Base-by-base conservation (phyloP, 2,113 vertebrate species). In the Poeciliopsis turrubarensis region DNA sequence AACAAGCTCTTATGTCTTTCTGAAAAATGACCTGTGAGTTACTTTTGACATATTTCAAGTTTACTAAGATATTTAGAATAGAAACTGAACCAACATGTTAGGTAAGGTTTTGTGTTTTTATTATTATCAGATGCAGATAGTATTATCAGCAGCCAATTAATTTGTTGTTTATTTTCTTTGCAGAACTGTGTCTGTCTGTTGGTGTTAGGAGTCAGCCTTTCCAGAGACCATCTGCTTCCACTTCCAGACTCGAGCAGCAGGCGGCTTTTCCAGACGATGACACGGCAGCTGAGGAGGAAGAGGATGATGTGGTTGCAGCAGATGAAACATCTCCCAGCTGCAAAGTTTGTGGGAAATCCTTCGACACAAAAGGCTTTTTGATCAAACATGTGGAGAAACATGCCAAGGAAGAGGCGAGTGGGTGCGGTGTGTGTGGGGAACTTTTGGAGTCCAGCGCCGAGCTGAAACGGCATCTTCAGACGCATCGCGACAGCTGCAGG, bases 351-450 rank as follows among this genome's bases (percentile, higher is more conserved):
- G 65, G 79, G 8, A 90, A 88, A 47, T 63, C 73, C 0, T 91
- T 89, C 0, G 68, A 78, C 63, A 79, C 75, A 13, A 82, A 82
- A 65, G 84, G 88, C 15, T 85, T 89, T 22, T 19, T 92, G 68
- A 68, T 91, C 57, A 90, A 86, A 32, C 89, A 87, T 0, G 79
- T 70, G 15, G 87, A 91, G 69, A 84, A 77, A 25, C 88, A 90
- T 67, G 2, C 14, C 1, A 73, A 75, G 61, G 87, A 89, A 1
- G 22, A 12, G 0, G 60, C 65, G 15, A 61, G 67, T 51, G 1
- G 67, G 1, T 91, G 89, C 0, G 89, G 89, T n/a, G 19, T 91
- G 54, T 91, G 91, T 0, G 91, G 88, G 0, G 72, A 85, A 32
- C 26, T 0, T 3, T 10, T 76, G 64, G 82, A 86, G 7, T 84